A percentile compares a stretch with the other conserved stretches of the same genome.
These are phyloP conservation scores for Agapornis canus DNA, from an alignment of 2,797 vertebrate species.

Conservation along the genomic window DNA sequence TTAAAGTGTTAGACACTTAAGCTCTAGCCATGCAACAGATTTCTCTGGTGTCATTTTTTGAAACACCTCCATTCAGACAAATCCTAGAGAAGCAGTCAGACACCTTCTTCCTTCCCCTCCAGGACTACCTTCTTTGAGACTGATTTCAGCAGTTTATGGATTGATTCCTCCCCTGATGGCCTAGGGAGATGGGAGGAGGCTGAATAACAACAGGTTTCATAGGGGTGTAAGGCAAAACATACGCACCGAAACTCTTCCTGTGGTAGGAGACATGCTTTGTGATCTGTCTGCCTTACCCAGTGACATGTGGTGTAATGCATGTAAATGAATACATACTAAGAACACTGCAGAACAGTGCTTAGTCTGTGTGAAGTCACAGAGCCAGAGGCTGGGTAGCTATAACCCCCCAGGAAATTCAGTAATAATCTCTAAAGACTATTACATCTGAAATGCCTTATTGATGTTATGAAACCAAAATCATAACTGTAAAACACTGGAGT, in stretches of 20 bases:
- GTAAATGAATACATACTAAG: not conserved
- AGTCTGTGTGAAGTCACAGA: not conserved
- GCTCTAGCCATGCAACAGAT: not conserved
- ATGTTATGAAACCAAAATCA: constrained; percentile 14
- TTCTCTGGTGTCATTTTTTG: not conserved
- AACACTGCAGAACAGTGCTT: rapidly evolving
- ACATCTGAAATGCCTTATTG: not conserved
- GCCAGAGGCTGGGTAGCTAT: not conserved
- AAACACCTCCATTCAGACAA: not conserved
- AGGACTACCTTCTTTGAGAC: not conserved
- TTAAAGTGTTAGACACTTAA: not conserved
- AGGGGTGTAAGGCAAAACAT: rapidly evolving
- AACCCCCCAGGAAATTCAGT: constrained; percentile 7
- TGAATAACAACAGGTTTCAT: not conserved
- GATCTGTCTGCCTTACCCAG: not conserved
- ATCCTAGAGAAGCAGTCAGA: not conserved
- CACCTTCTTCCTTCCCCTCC: not conserved
- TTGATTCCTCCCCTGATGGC: not conserved
- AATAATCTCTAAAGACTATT: constrained; percentile 11
- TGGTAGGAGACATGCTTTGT: not conserved
- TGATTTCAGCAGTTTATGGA: not conserved
- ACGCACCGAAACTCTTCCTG: not conserved
- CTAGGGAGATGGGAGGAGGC: not conserved
- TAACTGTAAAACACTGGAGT: not conserved
- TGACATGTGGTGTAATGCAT: rapidly evolving